phyloP scores from a whole-genome alignment of 2,888 invertebrate genomes.

The Leptothorax acervorum region DNA sequence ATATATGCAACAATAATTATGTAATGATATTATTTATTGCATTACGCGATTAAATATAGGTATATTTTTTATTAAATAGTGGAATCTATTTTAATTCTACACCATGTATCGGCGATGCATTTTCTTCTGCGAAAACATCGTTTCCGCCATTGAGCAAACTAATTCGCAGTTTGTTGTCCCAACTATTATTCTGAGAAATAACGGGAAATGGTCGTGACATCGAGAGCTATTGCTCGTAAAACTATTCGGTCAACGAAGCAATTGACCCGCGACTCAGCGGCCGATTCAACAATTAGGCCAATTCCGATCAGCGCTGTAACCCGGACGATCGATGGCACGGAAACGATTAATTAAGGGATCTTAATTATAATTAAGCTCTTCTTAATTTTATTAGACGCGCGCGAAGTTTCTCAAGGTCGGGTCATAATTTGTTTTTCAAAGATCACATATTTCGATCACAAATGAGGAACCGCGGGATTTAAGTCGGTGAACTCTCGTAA shows the following conservation, averaged over 20 bases:
- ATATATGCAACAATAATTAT: background rate
- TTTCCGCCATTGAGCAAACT: slow-evolving; percentile 21
- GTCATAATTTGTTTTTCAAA: background rate
- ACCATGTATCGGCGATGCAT: background rate
- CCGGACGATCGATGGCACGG: background rate
- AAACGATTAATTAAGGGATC: background rate
- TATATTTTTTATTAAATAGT: background rate
- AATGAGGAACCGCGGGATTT: slow-evolving; percentile 8
- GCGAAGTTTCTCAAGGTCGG: background rate
- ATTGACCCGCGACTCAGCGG: slow-evolving; percentile 62
- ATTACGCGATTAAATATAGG: background rate
- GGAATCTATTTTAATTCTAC: background rate
- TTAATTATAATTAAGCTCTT: slow-evolving; percentile 17
- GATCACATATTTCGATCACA: background rate
- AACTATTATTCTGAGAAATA: slow-evolving; percentile 54
- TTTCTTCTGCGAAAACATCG: background rate
- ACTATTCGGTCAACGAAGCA: slow-evolving; percentile 68
- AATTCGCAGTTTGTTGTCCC: slow-evolving; percentile 47
- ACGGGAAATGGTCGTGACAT: slow-evolving; percentile 65
- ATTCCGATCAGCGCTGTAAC: slow-evolving; percentile 46
- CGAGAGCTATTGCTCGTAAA: slow-evolving; percentile 55
- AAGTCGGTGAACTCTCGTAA: background rate
- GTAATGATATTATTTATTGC: background rate
- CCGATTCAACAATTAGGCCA: slow-evolving; percentile 66
- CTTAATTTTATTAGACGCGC: slow-evolving; percentile 2